A percentile compares a stretch with the other conserved stretches of the same genome.
Conservation (phyloP, 2,888 invertebrate genomes). For the Morpho deidamia region DNA sequence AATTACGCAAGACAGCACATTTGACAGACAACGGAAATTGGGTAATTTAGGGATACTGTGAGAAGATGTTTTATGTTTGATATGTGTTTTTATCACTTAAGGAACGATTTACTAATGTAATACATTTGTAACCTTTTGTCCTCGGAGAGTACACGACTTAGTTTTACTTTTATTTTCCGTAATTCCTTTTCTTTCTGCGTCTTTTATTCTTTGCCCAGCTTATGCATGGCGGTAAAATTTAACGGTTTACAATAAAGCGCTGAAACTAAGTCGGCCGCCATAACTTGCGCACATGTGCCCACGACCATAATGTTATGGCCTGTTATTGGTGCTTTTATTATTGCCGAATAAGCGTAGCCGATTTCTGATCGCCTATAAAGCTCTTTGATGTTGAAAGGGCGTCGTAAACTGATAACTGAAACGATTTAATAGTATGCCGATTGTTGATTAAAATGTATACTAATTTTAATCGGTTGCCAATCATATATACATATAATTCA, state of each 20-base stretch:
- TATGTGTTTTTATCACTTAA: too few species aligned
- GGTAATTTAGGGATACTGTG: too few species aligned
- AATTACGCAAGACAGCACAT: too few species aligned
- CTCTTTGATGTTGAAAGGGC: conserved; percentile 15
- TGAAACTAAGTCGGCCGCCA: conserved; percentile 52
- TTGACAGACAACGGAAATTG: too few species aligned
- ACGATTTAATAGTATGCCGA: neutral
- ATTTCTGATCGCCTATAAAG: conserved; percentile 18
- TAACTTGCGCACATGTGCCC: conserved; percentile 34
- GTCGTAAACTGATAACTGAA: conserved; percentile 12
- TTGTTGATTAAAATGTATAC: too few species aligned
- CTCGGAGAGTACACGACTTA: too few species aligned
- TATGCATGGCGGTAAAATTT: conserved; percentile 67
- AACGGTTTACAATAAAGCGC: conserved; percentile 69
- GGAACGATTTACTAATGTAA: too few species aligned
- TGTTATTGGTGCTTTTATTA: conserved; percentile 31
- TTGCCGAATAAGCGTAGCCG: conserved; percentile 29
- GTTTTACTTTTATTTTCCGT: neutral
- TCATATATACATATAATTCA: too few species aligned
- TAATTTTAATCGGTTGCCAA: too few species aligned
- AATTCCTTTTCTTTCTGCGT: neutral
- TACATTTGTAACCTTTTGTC: too few species aligned
- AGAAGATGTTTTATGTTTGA: too few species aligned
- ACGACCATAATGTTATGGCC: conserved; percentile 26
- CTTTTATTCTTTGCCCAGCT: conserved; percentile 35